A percentile compares a stretch with the other conserved stretches of the same genome.
These are phyloP conservation scores for Cryptotis parvus DNA, from an alignment of 2,113 vertebrate genomes.

Conservation along the genomic window DNA sequence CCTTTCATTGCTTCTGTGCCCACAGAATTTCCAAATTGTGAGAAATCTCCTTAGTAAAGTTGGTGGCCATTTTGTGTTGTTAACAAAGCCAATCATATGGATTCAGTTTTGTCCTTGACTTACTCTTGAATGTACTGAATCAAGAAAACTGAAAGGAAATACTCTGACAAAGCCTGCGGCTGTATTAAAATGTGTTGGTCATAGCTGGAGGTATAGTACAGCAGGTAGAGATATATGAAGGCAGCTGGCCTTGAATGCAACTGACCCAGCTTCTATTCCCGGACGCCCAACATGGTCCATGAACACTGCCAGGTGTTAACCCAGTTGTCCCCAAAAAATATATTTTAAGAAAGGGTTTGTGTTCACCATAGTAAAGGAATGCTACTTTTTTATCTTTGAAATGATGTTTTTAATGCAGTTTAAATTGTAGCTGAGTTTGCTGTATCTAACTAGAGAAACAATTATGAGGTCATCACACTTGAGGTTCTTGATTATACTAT, in stretches of 20 bases:
- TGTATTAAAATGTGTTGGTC: not conserved
- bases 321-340: too few species aligned
- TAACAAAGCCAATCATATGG: not conserved
- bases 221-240: too few species aligned
- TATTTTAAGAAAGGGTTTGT: not conserved
- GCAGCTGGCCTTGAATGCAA: too few species aligned
- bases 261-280: too few species aligned
- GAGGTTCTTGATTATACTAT: not conserved
- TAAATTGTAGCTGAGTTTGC: conserved; percentile 18
- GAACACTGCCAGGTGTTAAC: too few species aligned
- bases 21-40: not conserved
- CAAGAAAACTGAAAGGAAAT: not conserved
- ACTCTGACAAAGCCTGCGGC: not conserved
- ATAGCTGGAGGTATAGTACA: too few species aligned
- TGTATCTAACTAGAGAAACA: not conserved
- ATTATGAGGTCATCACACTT: too few species aligned
- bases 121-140: not conserved
- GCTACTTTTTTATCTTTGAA: conserved; percentile 47
- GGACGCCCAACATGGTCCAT: too few species aligned
- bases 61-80: conserved; percentile 4
- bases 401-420: conserved; percentile 29
- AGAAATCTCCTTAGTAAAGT: not conserved
- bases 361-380: not conserved
- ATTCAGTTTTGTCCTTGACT: conserved; percentile 29
- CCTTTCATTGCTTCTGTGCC: not conserved